Conservation (phyloP, 2,113 vertebrate genomes). For the Antigone vipio region DNA sequence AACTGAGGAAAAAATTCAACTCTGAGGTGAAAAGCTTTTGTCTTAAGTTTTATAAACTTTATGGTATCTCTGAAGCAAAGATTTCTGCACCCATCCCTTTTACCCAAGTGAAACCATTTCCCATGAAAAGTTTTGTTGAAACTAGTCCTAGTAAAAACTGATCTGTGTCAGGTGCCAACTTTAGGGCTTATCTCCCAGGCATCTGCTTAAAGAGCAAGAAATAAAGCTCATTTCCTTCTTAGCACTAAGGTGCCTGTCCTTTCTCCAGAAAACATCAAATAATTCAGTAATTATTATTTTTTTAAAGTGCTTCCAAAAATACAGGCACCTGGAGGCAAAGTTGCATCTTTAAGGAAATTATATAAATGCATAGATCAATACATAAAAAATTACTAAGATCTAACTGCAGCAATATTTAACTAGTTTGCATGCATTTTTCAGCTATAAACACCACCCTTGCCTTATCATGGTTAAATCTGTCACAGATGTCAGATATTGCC, state of each 20-base stretch:
- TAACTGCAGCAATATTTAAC: slow-evolving; percentile 31
- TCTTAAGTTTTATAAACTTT: background rate
- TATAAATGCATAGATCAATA: background rate
- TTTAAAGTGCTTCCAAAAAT: background rate
- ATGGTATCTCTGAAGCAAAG: background rate
- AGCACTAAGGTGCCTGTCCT: background rate
- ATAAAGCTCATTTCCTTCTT: background rate
- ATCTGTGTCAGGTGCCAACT: background rate
- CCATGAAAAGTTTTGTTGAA: background rate
- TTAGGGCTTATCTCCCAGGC: background rate
- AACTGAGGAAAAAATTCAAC: background rate
- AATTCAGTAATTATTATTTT: background rate
- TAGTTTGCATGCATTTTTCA: background rate
- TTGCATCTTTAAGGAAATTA: slow-evolving; percentile 23
- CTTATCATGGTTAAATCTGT: slow-evolving; percentile 80
- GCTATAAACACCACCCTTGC: slow-evolving; percentile 63
- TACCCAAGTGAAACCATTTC: background rate
- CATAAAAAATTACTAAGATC: background rate
- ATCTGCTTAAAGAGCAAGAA: background rate
- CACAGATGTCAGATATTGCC: slow-evolving; percentile 71
- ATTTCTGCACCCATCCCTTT: background rate
- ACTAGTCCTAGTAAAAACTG: background rate
- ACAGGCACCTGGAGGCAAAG: background rate
- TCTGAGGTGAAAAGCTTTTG: background rate
- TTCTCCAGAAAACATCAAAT: background rate